Conservation (phyloP, 2,113 vertebrate genomes). For the Dicaeum eximium region DNA sequence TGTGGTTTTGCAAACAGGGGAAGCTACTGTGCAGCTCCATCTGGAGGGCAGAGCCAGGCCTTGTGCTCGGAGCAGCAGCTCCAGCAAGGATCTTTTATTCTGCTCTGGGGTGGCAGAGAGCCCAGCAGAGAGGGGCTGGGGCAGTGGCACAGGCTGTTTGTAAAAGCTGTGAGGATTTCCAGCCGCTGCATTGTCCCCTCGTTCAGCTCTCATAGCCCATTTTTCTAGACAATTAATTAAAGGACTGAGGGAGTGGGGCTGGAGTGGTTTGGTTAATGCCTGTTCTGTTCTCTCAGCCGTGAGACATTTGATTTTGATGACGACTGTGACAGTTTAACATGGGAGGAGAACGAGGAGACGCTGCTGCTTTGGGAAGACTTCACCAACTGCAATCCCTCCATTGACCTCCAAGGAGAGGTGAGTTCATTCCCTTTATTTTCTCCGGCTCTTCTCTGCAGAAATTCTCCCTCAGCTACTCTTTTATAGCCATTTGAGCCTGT, state of each 20-base stretch:
- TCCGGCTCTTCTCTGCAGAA: neutral
- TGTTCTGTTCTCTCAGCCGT: conserved; percentile 76
- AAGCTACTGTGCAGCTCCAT: conserved; percentile 21
- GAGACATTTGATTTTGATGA: conserved; percentile 95
- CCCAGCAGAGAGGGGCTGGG: neutral
- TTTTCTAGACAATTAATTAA: neutral
- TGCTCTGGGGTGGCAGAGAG: neutral
- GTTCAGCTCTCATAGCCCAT: neutral
- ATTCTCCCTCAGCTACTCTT: neutral
- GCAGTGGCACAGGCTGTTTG: neutral
- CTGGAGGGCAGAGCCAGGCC: conserved; percentile 39
- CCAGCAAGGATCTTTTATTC: neutral
- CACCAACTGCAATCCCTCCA: conserved; percentile 87
- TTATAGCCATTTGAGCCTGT: neutral
- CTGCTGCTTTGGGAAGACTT: conserved; percentile 97
- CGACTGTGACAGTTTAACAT: conserved; percentile 94
- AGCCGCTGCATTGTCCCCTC: neutral
- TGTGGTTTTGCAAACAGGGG: neutral
- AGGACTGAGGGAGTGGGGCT: neutral
- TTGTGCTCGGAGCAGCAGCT: neutral
- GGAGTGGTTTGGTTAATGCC: neutral
- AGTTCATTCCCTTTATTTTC: neutral
- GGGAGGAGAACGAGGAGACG: conserved; percentile 97
- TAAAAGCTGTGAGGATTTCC: neutral
- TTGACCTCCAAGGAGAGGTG: conserved; percentile 76